A percentile compares a stretch with the other conserved stretches of the same genome.
Conservation (phyloP, 1,140 invertebrate species). For the Hermatobates lingyangjiaoensis region DNA sequence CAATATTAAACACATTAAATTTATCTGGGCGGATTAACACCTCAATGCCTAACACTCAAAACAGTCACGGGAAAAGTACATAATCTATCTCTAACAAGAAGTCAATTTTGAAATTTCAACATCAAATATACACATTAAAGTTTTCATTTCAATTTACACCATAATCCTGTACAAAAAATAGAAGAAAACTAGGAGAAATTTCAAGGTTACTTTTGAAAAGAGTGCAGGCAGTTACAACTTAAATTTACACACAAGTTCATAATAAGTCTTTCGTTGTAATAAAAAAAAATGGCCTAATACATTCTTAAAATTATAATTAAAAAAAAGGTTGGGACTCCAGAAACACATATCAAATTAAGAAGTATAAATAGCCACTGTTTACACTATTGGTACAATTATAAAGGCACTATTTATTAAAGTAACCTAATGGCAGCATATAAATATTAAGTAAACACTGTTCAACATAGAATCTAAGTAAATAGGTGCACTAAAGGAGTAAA, state of each 20-base stretch:
- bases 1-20: no score
- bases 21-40: no score
- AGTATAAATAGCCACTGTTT: neutral
- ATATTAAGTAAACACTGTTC: neutral
- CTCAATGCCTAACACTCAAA: no score
- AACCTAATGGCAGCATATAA: neutral
- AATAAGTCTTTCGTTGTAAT: neutral
- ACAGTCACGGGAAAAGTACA: no score
- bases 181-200: no score
- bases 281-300: neutral
- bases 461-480: neutral
- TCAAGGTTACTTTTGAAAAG: no score
- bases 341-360: neutral
- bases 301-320: neutral
- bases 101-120: no score
- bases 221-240: neutral
- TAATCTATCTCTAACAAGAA: no score
- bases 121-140: no score
- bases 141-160: no score
- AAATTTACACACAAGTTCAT: neutral
- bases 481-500: neutral
- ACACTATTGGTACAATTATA: neutral
- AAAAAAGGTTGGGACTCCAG: neutral
- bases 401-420: conserved; percentile 1
- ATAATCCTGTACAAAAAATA: no score